Base-by-base conservation (phyloP, 2,797 vertebrate genomes). In the Onychomys leucogaster region DNA sequence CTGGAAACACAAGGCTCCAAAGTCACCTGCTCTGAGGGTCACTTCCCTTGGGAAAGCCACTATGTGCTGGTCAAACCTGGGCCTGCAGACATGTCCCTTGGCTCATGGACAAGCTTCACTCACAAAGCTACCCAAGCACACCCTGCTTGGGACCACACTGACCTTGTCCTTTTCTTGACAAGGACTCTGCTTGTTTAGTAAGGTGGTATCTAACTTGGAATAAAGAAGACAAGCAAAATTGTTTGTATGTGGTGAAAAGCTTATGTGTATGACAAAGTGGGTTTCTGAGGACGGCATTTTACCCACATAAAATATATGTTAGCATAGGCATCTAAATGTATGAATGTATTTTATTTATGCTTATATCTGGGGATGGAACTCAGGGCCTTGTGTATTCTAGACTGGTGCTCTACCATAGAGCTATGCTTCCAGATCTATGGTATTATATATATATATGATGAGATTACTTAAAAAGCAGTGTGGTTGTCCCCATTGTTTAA, bases 201-300 rank as follows among this genome's bases (percentile, higher is more conserved):
- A 41, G 21, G 27, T 0, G 17, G 80, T 5, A 23, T 19, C 61
- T 27, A 43, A 23, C n/a, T 49, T 6, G 2, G 19, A 37, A 73
- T 55, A 21, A 55, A 37, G 77, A 10, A 43, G 11, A 73, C 8
- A 59, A 34, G 6, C 3, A 0, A n/a, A 78, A 37, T 23, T 23
- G 49, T 19, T 77, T 25, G 0, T 19, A 0, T 41, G 63, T 32
- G 21, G 61, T 87, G 67, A 69, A 32, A 13, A 16, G 6, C 34
- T 46, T 89, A 12, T 10, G 14, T 4, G 77, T 81, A n/a, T 21
- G 29, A 21, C 57, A 49, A 9, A 55, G 11, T 19, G 59, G 19
- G 0, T 32, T 7, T 59, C n/a, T 46, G n/a, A 59, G 73, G 37
- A 49, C 2, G 5, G 2, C 0, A 2, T 11, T 55, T 37, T 29